Percentiles rank a stretch among this genome's conserved stretches.
Conservation (phyloP, 2,113 vertebrate species). For the Austrofundulus limnaeus region DNA sequence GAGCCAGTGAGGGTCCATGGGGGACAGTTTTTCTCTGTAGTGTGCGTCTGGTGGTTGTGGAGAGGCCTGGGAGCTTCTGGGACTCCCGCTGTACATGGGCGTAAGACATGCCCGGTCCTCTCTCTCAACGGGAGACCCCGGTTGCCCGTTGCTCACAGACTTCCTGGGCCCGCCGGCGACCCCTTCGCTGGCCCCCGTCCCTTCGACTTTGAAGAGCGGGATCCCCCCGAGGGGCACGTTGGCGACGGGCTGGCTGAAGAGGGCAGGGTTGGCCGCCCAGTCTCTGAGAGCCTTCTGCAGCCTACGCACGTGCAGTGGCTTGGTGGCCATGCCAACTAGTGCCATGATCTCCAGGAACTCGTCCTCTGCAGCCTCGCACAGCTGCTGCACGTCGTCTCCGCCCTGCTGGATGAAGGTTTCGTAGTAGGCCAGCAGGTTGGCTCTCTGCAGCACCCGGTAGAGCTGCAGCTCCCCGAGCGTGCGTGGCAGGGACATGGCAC, state of each 20-base stretch:
- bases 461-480: constrained; percentile 97
- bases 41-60: constrained; percentile 75
- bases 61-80: constrained; percentile 87
- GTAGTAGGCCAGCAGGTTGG: constrained; percentile 96
- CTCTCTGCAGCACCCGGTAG: constrained; percentile 92
- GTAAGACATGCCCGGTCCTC: constrained; percentile 82
- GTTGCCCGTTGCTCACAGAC: constrained; percentile 85
- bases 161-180: constrained; percentile 73
- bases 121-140: constrained; percentile 83
- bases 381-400: constrained; percentile 95
- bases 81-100: constrained; percentile 82
- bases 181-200: constrained; percentile 74
- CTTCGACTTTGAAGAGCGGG: constrained; percentile 90
- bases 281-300: constrained; percentile 95
- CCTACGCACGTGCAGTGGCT: constrained; percentile 94
- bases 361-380: constrained; percentile 95
- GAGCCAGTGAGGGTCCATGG: constrained; percentile 88
- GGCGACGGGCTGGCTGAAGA: constrained; percentile 91
- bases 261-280: constrained; percentile 92
- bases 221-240: constrained; percentile 86
- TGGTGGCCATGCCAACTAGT: constrained; percentile 97
- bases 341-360: constrained; percentile 99
- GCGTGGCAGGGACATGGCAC: constrained; percentile 90
- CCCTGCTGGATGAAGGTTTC: constrained; percentile 99
- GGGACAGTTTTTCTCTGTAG: constrained; percentile 82